Evolutionary conservation across 2,888 invertebrate species (phyloP).

Genomic region (Tipula unca): DNA sequence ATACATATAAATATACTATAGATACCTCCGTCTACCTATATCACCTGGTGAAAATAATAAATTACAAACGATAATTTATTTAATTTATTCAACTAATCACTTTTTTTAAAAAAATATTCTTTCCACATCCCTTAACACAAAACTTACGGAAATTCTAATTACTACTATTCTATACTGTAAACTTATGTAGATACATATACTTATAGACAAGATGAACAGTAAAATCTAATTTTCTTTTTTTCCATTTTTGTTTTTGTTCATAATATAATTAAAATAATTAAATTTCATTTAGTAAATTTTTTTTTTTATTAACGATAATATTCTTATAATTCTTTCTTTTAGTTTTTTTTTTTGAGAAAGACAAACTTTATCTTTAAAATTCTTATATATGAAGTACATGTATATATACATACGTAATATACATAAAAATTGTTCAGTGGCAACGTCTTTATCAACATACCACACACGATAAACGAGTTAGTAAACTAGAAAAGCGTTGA

Average conservation of each 20-base stretch:
- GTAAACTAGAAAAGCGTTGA: background rate
- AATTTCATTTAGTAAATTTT: background rate
- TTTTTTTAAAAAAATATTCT: too few species aligned
- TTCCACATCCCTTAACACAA: background rate
- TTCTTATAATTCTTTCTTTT: background rate
- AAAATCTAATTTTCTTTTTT: background rate
- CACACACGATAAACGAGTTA: background rate
- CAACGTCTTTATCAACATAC: background rate
- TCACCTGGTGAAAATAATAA: background rate
- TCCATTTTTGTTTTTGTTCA: background rate
- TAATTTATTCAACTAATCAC: background rate
- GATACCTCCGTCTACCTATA: background rate
- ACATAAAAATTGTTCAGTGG: background rate
- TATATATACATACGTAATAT: too few species aligned
- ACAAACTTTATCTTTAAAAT: background rate
- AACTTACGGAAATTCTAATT: background rate
- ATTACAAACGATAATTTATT: background rate
- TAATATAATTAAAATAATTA: constrained; percentile 14
- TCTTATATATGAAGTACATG: background rate
- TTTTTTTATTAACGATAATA: background rate
- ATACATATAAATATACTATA: too few species aligned
- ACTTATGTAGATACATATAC: background rate
- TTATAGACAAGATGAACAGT: background rate
- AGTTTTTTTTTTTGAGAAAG: background rate
- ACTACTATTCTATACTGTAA: background rate